phyloP scores from a whole-genome alignment of 2,797 vertebrate genomes.

The Melanotaenia parkinsoni region DNA sequence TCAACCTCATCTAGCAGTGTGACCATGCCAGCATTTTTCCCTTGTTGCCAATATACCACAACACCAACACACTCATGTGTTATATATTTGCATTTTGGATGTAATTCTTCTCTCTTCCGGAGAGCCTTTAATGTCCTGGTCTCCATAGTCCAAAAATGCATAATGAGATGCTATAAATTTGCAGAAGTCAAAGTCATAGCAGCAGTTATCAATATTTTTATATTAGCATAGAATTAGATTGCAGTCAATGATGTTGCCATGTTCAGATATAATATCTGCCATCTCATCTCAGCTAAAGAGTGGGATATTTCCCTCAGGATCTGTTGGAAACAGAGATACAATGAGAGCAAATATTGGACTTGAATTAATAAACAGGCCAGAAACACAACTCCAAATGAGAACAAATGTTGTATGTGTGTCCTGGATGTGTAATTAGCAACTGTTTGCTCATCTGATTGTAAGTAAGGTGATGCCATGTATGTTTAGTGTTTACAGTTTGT shows the following conservation, averaged over 20 bases:
- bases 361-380: background rate
- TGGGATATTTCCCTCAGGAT: slow-evolving; percentile 6
- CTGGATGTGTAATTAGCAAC: slow-evolving; percentile 1
- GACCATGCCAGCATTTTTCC: slow-evolving; percentile 10
- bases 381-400: slow-evolving; percentile 13
- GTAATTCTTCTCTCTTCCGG: background rate
- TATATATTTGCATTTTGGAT: slow-evolving; percentile 3
- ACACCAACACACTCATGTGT: background rate
- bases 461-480: background rate
- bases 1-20: slow-evolving; percentile 20
- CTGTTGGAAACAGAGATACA: background rate
- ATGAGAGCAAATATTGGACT: slow-evolving; percentile 5
- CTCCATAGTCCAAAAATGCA: background rate
- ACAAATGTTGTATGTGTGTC: slow-evolving; percentile 3
- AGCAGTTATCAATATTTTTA: slow-evolving; percentile 10
- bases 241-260: background rate
- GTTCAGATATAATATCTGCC: slow-evolving; percentile 6
- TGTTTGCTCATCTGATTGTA: slow-evolving; percentile 5
- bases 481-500: slow-evolving; percentile 4
- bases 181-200: background rate
- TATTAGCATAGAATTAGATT: background rate
- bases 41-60: background rate
- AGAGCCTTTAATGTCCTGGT: background rate
- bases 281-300: background rate
- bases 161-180: background rate